Percentiles rank a stretch among this genome's conserved stretches.
phyloP scores from a whole-genome alignment of 2,113 vertebrate species.

The Catharus bicknelli region DNA sequence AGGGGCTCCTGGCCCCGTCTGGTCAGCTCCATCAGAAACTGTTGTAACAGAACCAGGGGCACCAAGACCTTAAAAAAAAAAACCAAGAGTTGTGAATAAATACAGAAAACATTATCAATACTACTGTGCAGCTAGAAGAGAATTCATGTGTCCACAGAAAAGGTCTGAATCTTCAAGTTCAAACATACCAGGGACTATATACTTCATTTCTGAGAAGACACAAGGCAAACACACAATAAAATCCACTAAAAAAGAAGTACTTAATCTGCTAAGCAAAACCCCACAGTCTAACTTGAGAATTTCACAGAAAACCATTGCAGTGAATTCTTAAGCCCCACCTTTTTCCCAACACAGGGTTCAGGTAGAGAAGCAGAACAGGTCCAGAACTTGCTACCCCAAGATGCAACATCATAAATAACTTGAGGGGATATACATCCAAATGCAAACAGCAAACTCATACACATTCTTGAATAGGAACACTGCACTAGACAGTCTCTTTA shows the following conservation, averaged over 20 bases:
- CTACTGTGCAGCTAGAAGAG: background rate
- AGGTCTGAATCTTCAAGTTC: background rate
- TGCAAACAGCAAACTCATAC: background rate
- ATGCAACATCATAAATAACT: background rate
- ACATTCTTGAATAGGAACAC: background rate
- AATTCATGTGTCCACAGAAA: background rate
- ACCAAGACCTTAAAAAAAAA: conserved; percentile 82
- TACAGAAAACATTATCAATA: background rate
- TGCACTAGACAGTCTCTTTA: background rate
- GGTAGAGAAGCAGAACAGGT: background rate
- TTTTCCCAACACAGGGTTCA: background rate
- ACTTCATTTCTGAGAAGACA: background rate
- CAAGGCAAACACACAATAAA: background rate
- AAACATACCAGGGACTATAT: background rate
- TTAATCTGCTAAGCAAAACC: background rate
- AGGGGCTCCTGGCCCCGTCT: conserved; percentile 76
- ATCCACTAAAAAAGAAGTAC: background rate
- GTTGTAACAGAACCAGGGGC: conserved; percentile 86
- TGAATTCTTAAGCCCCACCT: background rate
- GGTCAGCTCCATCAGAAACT: conserved; percentile 79
- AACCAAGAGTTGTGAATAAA: background rate
- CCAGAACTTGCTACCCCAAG: background rate
- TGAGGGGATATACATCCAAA: background rate
- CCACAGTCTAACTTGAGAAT: background rate
- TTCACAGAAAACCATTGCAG: background rate